Percentiles rank a stretch among this genome's conserved stretches.
Conservation (phyloP, 2,888 invertebrate genomes). For the Pollenia labialis region DNA sequence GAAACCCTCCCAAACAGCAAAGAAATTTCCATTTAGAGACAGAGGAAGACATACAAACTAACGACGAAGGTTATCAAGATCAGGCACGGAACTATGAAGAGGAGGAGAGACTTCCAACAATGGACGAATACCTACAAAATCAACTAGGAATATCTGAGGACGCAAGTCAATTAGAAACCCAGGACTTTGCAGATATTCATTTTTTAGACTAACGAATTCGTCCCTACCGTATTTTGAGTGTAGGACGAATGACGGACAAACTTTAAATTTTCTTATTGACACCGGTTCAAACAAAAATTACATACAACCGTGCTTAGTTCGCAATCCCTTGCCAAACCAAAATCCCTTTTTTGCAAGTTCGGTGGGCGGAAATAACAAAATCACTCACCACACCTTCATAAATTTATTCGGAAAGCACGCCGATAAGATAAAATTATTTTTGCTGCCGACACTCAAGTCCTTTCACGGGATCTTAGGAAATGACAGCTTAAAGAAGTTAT, state of each 20-base stretch:
- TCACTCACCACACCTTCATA: slow-evolving; percentile 46
- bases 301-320: slow-evolving; percentile 25
- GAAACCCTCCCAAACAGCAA: slow-evolving; percentile 13
- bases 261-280: slow-evolving; percentile 32
- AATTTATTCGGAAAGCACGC: slow-evolving; percentile 23
- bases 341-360: slow-evolving; percentile 26
- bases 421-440: not conserved
- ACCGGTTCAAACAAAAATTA: slow-evolving; percentile 48
- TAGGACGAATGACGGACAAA: slow-evolving; percentile 22
- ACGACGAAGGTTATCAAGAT: not conserved
- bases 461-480: not conserved
- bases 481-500: slow-evolving; percentile 7
- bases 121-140: slow-evolving; percentile 36
- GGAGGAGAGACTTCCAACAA: slow-evolving; percentile 16
- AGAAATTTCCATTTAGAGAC: slow-evolving; percentile 27
- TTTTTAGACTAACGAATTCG: slow-evolving; percentile 43
- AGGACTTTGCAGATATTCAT: slow-evolving; percentile 39
- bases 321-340: slow-evolving; percentile 24
- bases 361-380: slow-evolving; percentile 22
- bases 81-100: slow-evolving; percentile 16
- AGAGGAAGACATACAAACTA: not conserved
- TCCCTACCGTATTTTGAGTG: slow-evolving; percentile 36
- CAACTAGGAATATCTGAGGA: not conserved
- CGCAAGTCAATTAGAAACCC: not conserved
- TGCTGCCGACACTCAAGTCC: slow-evolving; percentile 9